phyloP scores from a whole-genome alignment of 2,113 vertebrate genomes.

The Bambusicola thoracicus region DNA sequence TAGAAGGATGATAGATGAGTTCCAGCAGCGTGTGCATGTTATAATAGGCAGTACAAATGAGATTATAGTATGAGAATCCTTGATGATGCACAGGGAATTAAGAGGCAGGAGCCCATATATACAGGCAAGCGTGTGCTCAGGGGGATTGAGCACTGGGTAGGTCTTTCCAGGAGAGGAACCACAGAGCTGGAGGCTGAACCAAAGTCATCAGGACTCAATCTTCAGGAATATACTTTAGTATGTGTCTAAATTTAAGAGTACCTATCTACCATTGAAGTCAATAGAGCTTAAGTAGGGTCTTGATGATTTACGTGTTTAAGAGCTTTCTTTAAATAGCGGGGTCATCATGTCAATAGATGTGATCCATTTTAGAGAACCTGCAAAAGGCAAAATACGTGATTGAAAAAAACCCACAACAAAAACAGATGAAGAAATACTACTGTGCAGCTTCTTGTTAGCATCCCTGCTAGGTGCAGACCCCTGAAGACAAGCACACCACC shows the following conservation, averaged over 20 bases:
- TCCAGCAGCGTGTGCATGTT: background rate
- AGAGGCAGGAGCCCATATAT: background rate
- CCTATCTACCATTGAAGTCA: background rate
- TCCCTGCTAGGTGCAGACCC: background rate
- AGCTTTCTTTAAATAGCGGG: background rate
- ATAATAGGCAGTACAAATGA: conserved; percentile 37
- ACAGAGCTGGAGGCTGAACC: background rate
- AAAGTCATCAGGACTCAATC: background rate
- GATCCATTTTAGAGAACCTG: background rate
- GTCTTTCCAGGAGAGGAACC: background rate
- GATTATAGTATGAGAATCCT: conserved; percentile 36
- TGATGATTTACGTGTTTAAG: background rate
- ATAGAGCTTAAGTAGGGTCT: background rate
- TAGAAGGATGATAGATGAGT: background rate
- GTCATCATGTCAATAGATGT: background rate
- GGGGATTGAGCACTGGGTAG: background rate
- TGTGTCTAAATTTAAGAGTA: rapidly evolving
- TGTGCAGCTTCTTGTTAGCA: background rate
- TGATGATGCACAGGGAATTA: background rate
- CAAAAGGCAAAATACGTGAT: background rate
- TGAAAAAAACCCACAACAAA: background rate
- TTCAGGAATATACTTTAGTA: background rate
- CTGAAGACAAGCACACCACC: background rate
- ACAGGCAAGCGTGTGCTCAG: background rate
- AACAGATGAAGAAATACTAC: background rate